Evolutionary conservation across 1,140 invertebrate genomes (phyloP), one percentile per base, ranked within the genome.

Genomic region (Trialeurodes vaporariorum): DNA sequence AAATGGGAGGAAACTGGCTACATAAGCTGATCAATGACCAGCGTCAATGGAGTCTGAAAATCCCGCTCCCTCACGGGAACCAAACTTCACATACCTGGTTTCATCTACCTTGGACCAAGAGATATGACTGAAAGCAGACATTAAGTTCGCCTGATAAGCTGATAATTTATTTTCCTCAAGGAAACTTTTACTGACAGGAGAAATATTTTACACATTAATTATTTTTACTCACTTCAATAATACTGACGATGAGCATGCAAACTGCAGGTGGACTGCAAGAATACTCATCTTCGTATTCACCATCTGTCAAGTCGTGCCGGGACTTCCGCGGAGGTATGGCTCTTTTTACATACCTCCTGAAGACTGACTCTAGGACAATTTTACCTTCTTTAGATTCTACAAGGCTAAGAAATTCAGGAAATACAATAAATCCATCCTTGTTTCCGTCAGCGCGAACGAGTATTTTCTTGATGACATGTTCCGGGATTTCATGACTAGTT

Each of bases 221-320:
- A n/a, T n/a, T n/a, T n/a, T n/a, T n/a, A n/a, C 68, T 71, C 74
- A 81, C 80, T 74, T 80, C 77, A 63, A 79, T 71, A 2, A 81
- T 60, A 64, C 78, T 80, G 65, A 84, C 76, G 11, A 79, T 64
- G 2, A 94, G 82, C 88, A 96, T 93, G 71, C 90, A 91, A 49
- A 96, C 71, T 1, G 92, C 88, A 1, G 92, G 93, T 24, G 92
- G 92, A 75, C 84, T 87, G 74, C 92, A 93, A 27, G 83, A 87
- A 79, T 94, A 94, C 75, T 93, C 85, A 72, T 93, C 89, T 74
- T 93, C 87, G 77, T 94, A 94, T 25, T 84, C 80, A 22, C 88
- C 87, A 81, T 92, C 88, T 75, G 83, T 74, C 77, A 80, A 81
- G 76, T 85, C 72, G 12, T 64, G 5, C 34, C 64, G 63, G 26